phyloP scores from a whole-genome alignment of 2,113 vertebrate genomes.

The Pithys albifrons region DNA sequence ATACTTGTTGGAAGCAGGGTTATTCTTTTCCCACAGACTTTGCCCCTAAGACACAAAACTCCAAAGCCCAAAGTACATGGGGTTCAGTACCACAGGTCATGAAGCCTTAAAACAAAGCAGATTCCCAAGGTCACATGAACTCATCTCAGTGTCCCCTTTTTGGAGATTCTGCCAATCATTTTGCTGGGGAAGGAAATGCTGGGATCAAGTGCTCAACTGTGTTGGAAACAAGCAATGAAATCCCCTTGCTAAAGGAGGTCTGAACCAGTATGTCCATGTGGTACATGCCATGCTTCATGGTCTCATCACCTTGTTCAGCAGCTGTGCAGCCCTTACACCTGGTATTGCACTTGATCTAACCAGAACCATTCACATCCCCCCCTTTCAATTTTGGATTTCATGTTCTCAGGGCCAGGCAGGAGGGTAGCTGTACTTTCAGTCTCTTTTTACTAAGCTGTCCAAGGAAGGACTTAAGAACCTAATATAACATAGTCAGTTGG shows the following conservation, averaged over 20 bases:
- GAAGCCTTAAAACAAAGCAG: background rate
- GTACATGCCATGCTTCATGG: background rate
- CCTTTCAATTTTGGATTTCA: background rate
- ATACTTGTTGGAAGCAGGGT: background rate
- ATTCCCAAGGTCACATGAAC: background rate
- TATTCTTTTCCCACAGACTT: background rate
- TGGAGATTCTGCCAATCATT: background rate
- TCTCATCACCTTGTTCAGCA: background rate
- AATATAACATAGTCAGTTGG: background rate
- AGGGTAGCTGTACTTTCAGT: background rate
- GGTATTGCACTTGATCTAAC: background rate
- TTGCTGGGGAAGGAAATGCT: background rate
- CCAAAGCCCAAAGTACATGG: background rate
- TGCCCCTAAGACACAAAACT: background rate
- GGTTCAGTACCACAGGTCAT: background rate
- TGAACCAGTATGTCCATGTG: rapidly evolving
- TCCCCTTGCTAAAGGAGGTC: background rate
- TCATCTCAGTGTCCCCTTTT: background rate
- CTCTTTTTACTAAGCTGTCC: background rate
- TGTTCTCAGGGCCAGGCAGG: background rate
- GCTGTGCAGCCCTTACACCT: background rate
- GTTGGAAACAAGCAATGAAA: background rate
- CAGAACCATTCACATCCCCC: background rate
- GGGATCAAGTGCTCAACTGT: background rate
- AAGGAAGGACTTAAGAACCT: background rate